phyloP scores from a whole-genome alignment of 37 sponge, comb jelly and placozoan genomes.

The Lycopodina hypogea region DNA sequence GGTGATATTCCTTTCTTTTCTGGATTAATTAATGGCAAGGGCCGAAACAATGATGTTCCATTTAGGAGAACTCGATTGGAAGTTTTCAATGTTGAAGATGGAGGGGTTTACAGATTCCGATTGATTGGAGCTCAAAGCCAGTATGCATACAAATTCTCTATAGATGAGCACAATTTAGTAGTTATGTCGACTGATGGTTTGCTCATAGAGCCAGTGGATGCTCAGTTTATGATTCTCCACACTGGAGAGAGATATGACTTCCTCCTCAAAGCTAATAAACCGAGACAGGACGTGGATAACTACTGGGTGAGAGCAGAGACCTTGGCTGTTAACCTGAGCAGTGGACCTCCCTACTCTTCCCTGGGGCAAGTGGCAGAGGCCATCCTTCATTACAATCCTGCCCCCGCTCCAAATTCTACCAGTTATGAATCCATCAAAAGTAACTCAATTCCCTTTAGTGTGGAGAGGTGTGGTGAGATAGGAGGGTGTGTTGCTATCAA shows the following conservation, averaged over 20 bases:
- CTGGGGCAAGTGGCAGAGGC: constrained; percentile 49
- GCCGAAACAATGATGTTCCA: constrained; percentile 49
- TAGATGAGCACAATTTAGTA: constrained; percentile 72
- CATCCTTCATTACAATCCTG: constrained; percentile 58
- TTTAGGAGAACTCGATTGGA: constrained; percentile 34
- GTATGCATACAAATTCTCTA: constrained; percentile 58
- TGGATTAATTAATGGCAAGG: constrained; percentile 76
- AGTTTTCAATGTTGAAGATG: constrained; percentile 50
- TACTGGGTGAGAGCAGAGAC: constrained; percentile 77
- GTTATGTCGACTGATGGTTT: constrained; percentile 75
- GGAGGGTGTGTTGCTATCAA: constrained; percentile 59
- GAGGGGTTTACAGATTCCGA: constrained; percentile 66
- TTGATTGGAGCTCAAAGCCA: constrained; percentile 67
- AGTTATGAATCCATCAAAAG: not conserved
- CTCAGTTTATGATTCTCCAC: constrained; percentile 69
- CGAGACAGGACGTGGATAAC: constrained; percentile 7
- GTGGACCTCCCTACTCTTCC: constrained; percentile 32
- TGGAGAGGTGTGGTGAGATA: constrained; percentile 2
- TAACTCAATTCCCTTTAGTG: constrained; percentile 8
- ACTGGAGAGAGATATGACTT: constrained; percentile 88
- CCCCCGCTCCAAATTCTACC: not conserved
- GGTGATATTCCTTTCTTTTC: constrained; percentile 67
- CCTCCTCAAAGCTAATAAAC: constrained; percentile 46
- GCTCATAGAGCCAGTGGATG: constrained; percentile 53
- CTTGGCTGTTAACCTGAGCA: constrained; percentile 32